phyloP scores from a whole-genome alignment of 2,888 invertebrate genomes.

The Diarsia dahlii region DNA sequence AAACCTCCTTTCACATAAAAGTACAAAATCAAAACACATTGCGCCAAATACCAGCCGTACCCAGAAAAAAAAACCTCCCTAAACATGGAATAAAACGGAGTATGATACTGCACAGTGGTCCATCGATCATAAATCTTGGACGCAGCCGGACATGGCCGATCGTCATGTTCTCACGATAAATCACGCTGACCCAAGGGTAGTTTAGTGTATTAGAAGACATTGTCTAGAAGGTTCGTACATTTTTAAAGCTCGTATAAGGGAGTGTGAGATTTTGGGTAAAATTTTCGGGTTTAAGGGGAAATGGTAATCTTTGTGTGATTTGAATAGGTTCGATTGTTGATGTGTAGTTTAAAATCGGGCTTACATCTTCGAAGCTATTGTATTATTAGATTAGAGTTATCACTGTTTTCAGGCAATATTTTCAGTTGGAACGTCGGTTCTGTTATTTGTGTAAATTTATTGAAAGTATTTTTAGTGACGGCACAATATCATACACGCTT shows the following conservation, averaged over 20 bases:
- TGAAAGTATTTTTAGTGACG: too few relatives aligned
- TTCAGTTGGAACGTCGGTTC: too few relatives aligned
- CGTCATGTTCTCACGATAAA: constrained; percentile 88
- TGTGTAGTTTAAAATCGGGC: background rate
- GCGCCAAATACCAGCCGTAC: constrained; percentile 28
- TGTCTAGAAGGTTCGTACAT: constrained; percentile 50
- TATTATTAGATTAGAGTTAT: too few relatives aligned
- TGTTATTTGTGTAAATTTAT: too few relatives aligned
- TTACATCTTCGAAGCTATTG: too few relatives aligned
- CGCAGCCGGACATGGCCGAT: constrained; percentile 70
- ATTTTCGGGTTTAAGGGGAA: background rate
- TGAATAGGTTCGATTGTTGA: background rate
- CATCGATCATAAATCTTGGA: constrained; percentile 81
- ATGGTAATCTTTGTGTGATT: background rate
- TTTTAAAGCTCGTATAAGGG: constrained; percentile 37
- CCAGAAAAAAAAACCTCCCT: constrained; percentile 54
- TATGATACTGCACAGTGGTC: constrained; percentile 52
- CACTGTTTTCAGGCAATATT: too few relatives aligned
- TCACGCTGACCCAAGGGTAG: constrained; percentile 73
- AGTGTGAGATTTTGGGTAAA: constrained; percentile 2
- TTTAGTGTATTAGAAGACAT: constrained; percentile 71
- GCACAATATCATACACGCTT: too few relatives aligned
- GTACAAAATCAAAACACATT: constrained; percentile 10
- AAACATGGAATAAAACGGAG: constrained; percentile 66
- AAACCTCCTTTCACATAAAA: background rate